A percentile compares a stretch with the other conserved stretches of the same genome.
Conservation (phyloP, 2,797 vertebrate genomes). For the Phyllotis vaccarum region DNA sequence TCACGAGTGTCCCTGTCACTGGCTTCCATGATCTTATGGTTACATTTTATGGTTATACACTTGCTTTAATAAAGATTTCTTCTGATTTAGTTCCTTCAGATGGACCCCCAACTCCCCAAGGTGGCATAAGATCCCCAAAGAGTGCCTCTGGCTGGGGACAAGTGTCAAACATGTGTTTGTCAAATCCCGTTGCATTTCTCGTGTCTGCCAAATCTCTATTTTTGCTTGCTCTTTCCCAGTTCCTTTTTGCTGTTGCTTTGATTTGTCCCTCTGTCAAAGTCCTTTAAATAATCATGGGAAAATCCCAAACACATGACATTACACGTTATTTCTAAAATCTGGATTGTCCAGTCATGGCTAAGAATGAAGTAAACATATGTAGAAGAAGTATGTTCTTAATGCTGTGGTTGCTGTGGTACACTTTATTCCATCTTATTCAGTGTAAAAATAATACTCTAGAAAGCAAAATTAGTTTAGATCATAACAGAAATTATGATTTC, state of each 20-base stretch:
- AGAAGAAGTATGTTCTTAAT: background rate
- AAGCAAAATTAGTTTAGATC: slow-evolving; percentile 36
- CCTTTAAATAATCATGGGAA: slow-evolving; percentile 26
- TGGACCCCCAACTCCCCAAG: background rate
- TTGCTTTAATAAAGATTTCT: background rate
- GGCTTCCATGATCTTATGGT: background rate
- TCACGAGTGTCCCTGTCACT: background rate
- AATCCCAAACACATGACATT: background rate
- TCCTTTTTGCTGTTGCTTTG: background rate
- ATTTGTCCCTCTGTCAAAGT: background rate
- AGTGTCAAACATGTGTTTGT: rapidly evolving
- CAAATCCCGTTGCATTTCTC: background rate
- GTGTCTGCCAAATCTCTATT: background rate
- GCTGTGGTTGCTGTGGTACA: background rate
- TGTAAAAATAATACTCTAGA: background rate
- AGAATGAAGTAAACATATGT: background rate
- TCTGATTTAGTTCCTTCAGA: background rate
- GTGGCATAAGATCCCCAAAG: background rate
- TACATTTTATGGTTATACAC: rapidly evolving
- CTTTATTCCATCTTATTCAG: slow-evolving; percentile 5
- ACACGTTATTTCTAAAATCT: slow-evolving; percentile 18
- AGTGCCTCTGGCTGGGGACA: background rate
- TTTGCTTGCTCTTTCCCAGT: no score
- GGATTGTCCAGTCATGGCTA: background rate
- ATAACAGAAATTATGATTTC: slow-evolving; percentile 60